Percentiles rank a stretch among this genome's conserved stretches.
Evolutionary conservation across 2,888 invertebrate genomes (phyloP).

Genomic region (Ophion ventricosus): DNA sequence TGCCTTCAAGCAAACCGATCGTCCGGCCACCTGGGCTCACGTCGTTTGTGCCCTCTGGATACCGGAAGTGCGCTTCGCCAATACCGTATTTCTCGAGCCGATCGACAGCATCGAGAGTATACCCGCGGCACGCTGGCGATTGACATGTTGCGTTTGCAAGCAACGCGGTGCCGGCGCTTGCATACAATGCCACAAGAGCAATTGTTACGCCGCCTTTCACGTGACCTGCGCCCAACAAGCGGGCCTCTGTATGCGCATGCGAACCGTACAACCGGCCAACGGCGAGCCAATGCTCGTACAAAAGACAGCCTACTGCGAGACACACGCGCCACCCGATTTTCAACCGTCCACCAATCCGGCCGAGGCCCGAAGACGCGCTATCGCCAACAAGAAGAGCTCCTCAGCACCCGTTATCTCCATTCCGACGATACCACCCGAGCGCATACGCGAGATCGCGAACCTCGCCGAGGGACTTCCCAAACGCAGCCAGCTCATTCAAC

Average conservation of each 20-base stretch:
- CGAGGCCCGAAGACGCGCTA: conserved; percentile 83
- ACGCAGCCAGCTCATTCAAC: conserved; percentile 93
- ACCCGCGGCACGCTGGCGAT: conserved; percentile 96
- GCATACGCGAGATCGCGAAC: conserved; percentile 94
- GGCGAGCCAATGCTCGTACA: conserved; percentile 93
- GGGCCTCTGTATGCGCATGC: conserved; percentile 97
- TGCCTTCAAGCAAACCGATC: conserved; percentile 99
- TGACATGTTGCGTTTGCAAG: conserved; percentile 99
- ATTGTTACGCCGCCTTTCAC: conserved; percentile 99
- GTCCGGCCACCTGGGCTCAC: conserved; percentile 96
- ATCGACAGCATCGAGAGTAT: conserved; percentile 99
- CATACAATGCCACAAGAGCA: conserved; percentile 98
- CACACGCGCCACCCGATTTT: conserved; percentile 91
- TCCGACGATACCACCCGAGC: conserved; percentile 95
- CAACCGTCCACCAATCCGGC: conserved; percentile 81
- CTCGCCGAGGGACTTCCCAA: conserved; percentile 86
- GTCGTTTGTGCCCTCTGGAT: conserved; percentile 99
- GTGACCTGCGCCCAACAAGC: conserved; percentile 99
- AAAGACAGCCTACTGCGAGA: conserved; percentile 98
- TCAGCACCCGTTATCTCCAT: conserved; percentile 96
- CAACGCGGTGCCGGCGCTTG: conserved; percentile 97
- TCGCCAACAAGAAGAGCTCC: conserved; percentile 90
- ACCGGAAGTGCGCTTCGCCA: conserved; percentile 98
- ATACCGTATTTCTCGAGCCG: conserved; percentile 98
- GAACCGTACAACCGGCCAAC: conserved; percentile 90